These are phyloP conservation scores for Rallus crepitans DNA, from an alignment of 2,797 vertebrate genomes.

Conservation along the genomic window DNA sequence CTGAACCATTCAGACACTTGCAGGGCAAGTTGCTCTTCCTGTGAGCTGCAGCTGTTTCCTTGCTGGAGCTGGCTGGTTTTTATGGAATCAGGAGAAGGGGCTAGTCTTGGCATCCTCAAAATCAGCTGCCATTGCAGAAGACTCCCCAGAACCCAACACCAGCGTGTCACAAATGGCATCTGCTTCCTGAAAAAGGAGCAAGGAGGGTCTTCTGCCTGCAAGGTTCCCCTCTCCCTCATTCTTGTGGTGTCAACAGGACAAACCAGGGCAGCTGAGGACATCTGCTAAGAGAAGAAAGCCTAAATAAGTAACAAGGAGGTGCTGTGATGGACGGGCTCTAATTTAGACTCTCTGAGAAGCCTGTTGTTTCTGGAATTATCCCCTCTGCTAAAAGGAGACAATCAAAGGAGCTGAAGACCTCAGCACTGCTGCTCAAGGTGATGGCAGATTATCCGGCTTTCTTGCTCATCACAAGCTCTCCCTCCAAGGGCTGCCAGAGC, in stretches of 20 bases:
- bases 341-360: neutral
- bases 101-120: neutral
- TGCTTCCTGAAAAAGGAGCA: neutral
- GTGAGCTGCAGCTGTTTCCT: neutral
- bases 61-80: neutral
- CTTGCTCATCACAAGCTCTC: neutral
- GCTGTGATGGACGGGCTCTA: neutral
- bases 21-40: neutral
- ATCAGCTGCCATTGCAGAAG: neutral
- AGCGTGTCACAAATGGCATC: no score
- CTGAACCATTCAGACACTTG: neutral
- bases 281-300: neutral
- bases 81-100: neutral
- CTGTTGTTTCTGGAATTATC: neutral
- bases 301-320: neutral
- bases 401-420: neutral
- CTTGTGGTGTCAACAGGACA: neutral
- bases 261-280: rapidly evolving
- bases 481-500: neutral
- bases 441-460: neutral
- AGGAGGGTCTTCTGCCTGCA: neutral
- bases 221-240: neutral
- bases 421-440: neutral
- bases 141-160: neutral
- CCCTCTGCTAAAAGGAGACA: neutral